Base-by-base conservation (phyloP, 2,888 invertebrate species). In the Erebia epiphron region DNA sequence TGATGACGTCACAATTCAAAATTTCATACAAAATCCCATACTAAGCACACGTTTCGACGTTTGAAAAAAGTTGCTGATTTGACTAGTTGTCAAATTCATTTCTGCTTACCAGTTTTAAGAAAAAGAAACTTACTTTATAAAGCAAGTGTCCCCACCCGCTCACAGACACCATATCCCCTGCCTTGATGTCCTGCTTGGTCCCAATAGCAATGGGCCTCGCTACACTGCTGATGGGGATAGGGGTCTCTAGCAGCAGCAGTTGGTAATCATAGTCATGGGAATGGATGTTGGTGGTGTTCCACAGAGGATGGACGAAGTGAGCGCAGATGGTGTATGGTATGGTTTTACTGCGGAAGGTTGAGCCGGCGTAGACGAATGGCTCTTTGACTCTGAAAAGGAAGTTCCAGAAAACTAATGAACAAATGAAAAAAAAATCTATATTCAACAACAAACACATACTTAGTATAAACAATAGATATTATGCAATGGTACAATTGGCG, bases 261-360 rank as follows among this genome's bases (percentile, higher is more conserved):
- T 92, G 92, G 78, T 87, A 93, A 67, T 93, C 92, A 61, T 73
- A 91, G 79, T 92, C 92, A 58, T 91, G 89, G 35, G 73, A 75
- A 65, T 89, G 86, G 0, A 73, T 56, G 1, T 80, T 79, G 0
- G 79, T 75, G 7, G 71, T 60, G 70, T 83, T 79, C 90, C 90
- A 88, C 1, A 78, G 10, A 0, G 93, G 88, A 66, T 93, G 87
- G n/a, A 85, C 72, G 79, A 89, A 88, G 75, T 92, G 90, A 0
- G 89, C 87, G 66, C 92, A 93, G 71, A 92, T 81, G 1, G 46
- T 75, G 74, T 87, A 89, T 1, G 76, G 79, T 0, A 63, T 71
- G 0, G 86, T 79, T 0, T 78, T 50, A 65, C 83, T 87, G 5
- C 87, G 82, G 10, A 77, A 76, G 0, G 91, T 87, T 0, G 90